Base-by-base conservation (phyloP, 2,113 vertebrate species). In the Barnardius zonarius region DNA sequence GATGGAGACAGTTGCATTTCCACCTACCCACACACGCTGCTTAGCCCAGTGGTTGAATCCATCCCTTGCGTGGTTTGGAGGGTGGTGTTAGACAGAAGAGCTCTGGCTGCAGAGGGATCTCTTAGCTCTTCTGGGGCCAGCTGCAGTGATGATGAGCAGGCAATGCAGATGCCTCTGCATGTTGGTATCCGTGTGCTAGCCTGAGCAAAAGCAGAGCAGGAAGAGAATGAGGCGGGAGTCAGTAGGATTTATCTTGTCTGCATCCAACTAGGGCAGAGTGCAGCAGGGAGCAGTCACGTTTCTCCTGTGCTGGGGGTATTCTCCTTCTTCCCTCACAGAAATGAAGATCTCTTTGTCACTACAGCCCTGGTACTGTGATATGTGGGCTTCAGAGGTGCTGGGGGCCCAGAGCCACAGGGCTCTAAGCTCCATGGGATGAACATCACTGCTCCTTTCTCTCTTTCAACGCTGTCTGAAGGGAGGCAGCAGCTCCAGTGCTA, bases 241-340 rank as follows among this genome's bases (percentile, higher is more conserved):
- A 43, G 19, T 4, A 25, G 64, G 59, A n/a, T 86, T 95, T n/a
- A 69, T 67, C 68, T 85, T 35, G 35, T 55, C 61, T 79, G 30
- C 20, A 48, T 90, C 67, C 77, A 84, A 70, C 73, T 13, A 91
- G 55, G 76, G 76, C 89, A 91, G 78, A 91, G 78, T 85, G 90
- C 90, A 90, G 66, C 2, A 82, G 73, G 66, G 81, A 94, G 74
- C 0, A 1, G 66, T 51, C 81, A 64, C 48, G n/a, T 59, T 82
- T 88, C 74, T 46, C 0, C 57, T 2, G 5, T 39, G 33, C 54
- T 92, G 67, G 48, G 63, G 0, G 0, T 68, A 43, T 87, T 91
- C 69, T 89, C 41, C 62, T 33, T 19, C 61, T 81, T 52, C 66
- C 57, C 33, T 46, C 54, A 17, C 6, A 46, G 89, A 79, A 63